These are phyloP conservation scores for Aelia acuminata DNA, from an alignment of 2,888 invertebrate genomes.

Conservation along the genomic window DNA sequence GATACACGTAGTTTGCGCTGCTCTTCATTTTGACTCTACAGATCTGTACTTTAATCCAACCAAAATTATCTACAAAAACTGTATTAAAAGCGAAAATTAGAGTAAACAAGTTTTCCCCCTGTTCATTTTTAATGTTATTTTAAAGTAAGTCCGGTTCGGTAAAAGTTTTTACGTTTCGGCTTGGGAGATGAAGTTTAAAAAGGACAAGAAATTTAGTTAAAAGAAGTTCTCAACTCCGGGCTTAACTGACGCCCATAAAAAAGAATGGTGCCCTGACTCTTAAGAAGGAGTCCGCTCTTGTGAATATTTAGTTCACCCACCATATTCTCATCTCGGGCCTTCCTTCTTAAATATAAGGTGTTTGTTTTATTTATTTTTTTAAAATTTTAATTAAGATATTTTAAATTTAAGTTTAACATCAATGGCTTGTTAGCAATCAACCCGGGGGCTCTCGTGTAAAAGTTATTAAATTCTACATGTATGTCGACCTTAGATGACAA, in stretches of 20 bases:
- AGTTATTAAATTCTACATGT: no score
- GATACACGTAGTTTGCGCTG: no score
- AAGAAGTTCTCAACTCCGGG: background rate
- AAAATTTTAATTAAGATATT: background rate
- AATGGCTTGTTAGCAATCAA: background rate
- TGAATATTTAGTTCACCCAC: background rate
- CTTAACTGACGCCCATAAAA: slow-evolving; percentile 27
- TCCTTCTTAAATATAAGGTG: background rate
- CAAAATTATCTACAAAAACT: background rate
- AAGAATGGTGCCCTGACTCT: background rate
- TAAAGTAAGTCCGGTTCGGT: slow-evolving; percentile 1
- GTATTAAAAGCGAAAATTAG: background rate
- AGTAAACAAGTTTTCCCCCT: background rate
- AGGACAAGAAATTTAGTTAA: slow-evolving; percentile 40
- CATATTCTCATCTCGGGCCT: background rate
- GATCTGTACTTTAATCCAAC: background rate
- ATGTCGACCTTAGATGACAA: no score
- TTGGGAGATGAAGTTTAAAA: slow-evolving; percentile 9
- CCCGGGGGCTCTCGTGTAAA: background rate
- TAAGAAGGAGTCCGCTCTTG: background rate
- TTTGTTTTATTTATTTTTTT: no score
- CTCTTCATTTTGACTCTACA: background rate
- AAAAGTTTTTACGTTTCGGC: slow-evolving; percentile 24
- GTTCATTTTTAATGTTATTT: slow-evolving; percentile 16
- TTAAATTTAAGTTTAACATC: background rate